Base-by-base conservation (phyloP, 2,113 vertebrate genomes). In the Ivindomyrus marchei region DNA sequence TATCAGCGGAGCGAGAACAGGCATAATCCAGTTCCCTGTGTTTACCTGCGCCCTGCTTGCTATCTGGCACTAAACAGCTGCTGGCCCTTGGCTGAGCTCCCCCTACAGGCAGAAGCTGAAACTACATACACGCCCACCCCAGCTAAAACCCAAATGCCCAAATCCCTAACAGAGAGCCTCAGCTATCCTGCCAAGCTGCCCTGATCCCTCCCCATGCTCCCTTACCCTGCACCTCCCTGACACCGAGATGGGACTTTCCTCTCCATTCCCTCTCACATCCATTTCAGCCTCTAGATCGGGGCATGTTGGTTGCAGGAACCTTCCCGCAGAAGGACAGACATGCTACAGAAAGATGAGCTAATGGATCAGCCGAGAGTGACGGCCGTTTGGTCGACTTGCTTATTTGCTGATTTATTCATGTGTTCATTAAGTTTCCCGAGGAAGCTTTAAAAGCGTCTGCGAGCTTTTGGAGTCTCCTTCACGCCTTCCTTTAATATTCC, bases 401-500 rank as follows among this genome's bases (percentile, higher is more conserved):
- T 53, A 27, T 50, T 49, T 36, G 15, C 27, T 87, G 6, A 39
- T 56, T 70, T 46, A 85, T 74, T 52, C 50, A n/a, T 89, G 24
- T 45, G 46, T 80, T 42, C 46, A 66, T 83, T 56, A 21, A 84
- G 87, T 46, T 88, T 56, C 31, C 46, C 1, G n/a, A 15, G 10
- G 45, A 86, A 70, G 13, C 62, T 31, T 27, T 49, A 49, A 50
- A 85, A 85, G 24, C 39, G 24, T 17, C 47, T 50, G 24, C 10
- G 47, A 27, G 45, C 24, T 39, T 39, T 52, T 62, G 88, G 87
- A 87, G 85, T 83, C 74, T 56, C 91, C 91, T 90, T 27, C 56
- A 11, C 52, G 84, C 49, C 39, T 52, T 39, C 56, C 70, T 89
- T 92, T 92, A 91, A 92, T 91, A 91, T 91, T 89, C 91, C 90